Evolutionary conservation across 2,113 vertebrate species (phyloP).

Genomic region (Boleophthalmus pectinirostris): DNA sequence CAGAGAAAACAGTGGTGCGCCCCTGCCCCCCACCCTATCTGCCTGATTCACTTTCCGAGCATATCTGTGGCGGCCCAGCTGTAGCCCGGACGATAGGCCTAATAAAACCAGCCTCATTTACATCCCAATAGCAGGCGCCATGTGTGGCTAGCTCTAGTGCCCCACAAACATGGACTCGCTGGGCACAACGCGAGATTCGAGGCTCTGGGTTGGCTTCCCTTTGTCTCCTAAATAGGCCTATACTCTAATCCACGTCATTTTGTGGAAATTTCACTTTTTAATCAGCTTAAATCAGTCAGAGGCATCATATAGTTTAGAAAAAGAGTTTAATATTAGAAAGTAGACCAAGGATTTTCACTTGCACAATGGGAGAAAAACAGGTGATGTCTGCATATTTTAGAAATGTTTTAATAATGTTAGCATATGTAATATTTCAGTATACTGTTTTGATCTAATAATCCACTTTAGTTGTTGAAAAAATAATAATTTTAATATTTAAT

Average conservation of each 20-base stretch:
- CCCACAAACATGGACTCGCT: conserved; percentile 58
- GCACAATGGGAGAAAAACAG: too few relatives aligned
- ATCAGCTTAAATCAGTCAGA: conserved; percentile 32
- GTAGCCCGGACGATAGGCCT: conserved; percentile 81
- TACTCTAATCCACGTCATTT: conserved; percentile 60
- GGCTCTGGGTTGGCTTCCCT: conserved; percentile 52
- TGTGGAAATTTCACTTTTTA: conserved; percentile 47
- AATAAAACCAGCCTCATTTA: conserved; percentile 77
- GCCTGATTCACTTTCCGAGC: conserved; percentile 73
- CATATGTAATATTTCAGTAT: neutral
- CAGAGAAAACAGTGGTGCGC: conserved; percentile 30
- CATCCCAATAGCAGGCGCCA: conserved; percentile 78
- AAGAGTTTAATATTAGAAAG: too few relatives aligned
- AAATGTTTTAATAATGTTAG: too few relatives aligned
- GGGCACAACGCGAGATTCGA: conserved; percentile 54
- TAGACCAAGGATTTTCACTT: too few relatives aligned
- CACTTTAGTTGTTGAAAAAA: too few relatives aligned
- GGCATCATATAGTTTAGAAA: neutral
- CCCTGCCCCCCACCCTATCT: conserved; percentile 52
- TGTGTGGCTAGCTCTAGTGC: conserved; percentile 73
- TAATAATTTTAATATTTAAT: neutral
- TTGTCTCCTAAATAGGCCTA: conserved; percentile 59
- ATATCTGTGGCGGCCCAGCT: conserved; percentile 79
- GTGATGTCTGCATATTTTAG: too few relatives aligned
- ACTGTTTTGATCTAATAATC: neutral